Conservation (phyloP, 2,888 invertebrate genomes). For the Matsumyia berberina region DNA sequence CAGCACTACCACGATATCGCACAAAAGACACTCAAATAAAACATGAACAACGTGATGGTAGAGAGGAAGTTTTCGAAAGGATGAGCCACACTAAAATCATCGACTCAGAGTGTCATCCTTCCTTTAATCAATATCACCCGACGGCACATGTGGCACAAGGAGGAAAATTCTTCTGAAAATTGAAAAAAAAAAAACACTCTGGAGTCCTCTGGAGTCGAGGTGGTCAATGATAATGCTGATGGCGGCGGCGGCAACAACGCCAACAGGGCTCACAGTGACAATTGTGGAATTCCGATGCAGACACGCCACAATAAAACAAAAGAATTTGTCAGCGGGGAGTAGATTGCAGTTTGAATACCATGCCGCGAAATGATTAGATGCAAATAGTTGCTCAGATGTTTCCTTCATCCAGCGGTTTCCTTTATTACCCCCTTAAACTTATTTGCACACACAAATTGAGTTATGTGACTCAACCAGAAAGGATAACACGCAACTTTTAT, state of each 20-base stretch:
- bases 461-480: slow-evolving; percentile 20
- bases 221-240: slow-evolving; percentile 19
- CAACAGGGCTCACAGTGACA: slow-evolving; percentile 13
- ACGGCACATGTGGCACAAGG: slow-evolving; percentile 64
- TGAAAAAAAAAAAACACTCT: slow-evolving; percentile 42
- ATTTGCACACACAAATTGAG: slow-evolving; percentile 44
- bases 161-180: slow-evolving; percentile 37
- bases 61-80: slow-evolving; percentile 51
- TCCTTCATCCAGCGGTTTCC: slow-evolving; percentile 11
- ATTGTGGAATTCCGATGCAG: slow-evolving; percentile 3
- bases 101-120: slow-evolving; percentile 47
- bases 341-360: slow-evolving; percentile 8
- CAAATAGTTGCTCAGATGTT: slow-evolving; percentile 43
- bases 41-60: slow-evolving; percentile 53
- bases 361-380: slow-evolving; percentile 44
- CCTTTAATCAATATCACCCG: slow-evolving; percentile 69
- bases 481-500: slow-evolving; percentile 8
- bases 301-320: not conserved
- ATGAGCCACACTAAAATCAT: slow-evolving; percentile 57
- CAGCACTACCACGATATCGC: slow-evolving; percentile 4
- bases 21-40: slow-evolving; percentile 65
- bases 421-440: slow-evolving; percentile 47
- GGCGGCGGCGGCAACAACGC: not conserved
- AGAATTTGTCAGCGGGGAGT: slow-evolving; percentile 12
- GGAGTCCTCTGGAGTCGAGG: no score